Percentiles rank a stretch among this genome's conserved stretches.
phyloP scores from a whole-genome alignment of 37 sponge, comb jelly and placozoan genomes.

The Tethya wilhelma region DNA sequence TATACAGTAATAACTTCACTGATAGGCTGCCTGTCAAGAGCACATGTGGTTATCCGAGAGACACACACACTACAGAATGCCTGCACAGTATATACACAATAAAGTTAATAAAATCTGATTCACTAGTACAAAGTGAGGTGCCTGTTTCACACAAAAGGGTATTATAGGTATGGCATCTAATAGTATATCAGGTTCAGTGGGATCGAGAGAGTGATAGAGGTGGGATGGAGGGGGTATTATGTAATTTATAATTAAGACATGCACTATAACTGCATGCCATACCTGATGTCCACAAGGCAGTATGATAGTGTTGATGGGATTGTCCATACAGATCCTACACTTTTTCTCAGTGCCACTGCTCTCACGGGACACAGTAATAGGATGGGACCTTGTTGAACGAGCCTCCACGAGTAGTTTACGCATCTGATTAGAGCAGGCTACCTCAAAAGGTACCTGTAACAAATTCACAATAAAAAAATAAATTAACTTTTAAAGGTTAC shows the following conservation, averaged over 20 bases:
- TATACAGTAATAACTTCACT: constrained; percentile 68
- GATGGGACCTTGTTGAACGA: constrained; percentile 8
- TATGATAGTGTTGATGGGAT: constrained; percentile 69
- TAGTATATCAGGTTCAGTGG: no score
- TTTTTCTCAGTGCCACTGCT: constrained; percentile 11
- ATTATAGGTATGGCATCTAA: no score
- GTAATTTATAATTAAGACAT: background rate
- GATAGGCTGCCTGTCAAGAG: constrained; percentile 71
- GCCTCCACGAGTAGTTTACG: constrained; percentile 71
- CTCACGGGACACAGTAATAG: background rate
- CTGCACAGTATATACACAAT: no score
- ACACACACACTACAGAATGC: constrained; percentile 72
- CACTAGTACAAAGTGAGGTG: no score
- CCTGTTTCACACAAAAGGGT: no score
- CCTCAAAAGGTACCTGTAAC: constrained; percentile 85
- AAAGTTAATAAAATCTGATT: no score
- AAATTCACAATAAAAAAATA: no score
- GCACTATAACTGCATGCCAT: constrained; percentile 5
- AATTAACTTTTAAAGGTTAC: no score
- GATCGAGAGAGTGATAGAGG: no score
- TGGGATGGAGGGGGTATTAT: background rate
- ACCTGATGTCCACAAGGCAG: constrained; percentile 91
- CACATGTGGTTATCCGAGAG: constrained; percentile 50
- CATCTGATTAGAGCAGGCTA: constrained; percentile 77
- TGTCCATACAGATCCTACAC: constrained; percentile 80